Conservation (phyloP, 2,113 vertebrate genomes). For the Plecturocebus donacophilus region DNA sequence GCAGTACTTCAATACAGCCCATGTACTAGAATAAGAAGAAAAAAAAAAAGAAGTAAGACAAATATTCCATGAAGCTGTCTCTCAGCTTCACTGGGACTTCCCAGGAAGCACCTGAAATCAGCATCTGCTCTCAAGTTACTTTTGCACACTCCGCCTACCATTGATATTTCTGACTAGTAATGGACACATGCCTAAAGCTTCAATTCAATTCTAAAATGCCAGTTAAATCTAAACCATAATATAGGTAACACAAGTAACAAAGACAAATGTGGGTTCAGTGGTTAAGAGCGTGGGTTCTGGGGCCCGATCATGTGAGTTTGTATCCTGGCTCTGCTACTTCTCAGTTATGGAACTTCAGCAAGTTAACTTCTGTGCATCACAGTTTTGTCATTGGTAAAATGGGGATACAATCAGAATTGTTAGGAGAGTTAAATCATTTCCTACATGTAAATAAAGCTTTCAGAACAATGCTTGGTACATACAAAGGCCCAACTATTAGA, state of each 20-base stretch:
- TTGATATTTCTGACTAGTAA: background rate
- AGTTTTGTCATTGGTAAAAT: background rate
- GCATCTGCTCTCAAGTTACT: background rate
- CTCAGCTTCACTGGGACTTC: background rate
- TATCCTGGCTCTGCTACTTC: background rate
- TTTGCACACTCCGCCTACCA: background rate
- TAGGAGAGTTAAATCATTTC: background rate
- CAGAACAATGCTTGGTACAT: background rate
- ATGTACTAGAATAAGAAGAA: conserved; percentile 56
- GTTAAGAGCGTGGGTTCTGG: background rate
- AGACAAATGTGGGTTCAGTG: background rate
- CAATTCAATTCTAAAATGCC: background rate
- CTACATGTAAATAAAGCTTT: background rate
- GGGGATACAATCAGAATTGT: background rate
- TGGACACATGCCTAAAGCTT: background rate
- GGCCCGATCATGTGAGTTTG: background rate
- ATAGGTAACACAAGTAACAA: background rate
- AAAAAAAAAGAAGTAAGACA: background rate
- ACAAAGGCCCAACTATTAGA: background rate
- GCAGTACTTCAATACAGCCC: conserved; percentile 93
- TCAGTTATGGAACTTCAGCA: background rate
- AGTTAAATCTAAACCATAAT: background rate
- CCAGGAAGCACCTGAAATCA: background rate
- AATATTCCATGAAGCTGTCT: background rate
- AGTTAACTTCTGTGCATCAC: background rate